Evolutionary conservation across 2,888 invertebrate species (phyloP).

Genomic region (Eupithecia inturbata): DNA sequence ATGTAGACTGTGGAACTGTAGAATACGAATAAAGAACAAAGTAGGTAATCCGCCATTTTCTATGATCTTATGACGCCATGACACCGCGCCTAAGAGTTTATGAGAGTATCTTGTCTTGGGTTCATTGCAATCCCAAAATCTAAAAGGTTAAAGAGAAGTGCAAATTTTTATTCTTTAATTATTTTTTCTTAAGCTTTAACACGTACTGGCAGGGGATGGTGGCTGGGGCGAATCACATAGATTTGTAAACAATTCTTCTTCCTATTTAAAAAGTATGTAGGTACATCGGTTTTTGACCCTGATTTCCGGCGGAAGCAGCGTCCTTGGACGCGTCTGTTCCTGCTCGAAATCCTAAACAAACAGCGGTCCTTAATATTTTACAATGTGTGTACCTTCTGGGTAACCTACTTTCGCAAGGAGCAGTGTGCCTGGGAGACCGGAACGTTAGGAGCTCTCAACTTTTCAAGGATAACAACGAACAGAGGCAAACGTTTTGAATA

Average conservation of each 20-base stretch:
- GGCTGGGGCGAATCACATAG: too few species aligned
- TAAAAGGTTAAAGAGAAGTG: neutral
- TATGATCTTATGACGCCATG: neutral
- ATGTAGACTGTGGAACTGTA: neutral
- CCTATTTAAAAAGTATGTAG: neutral
- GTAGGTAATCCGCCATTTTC: neutral
- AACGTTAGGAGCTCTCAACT: neutral
- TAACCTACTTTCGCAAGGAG: conserved; percentile 22
- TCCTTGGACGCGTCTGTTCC: conserved; percentile 12
- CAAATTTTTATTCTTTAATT: too few species aligned
- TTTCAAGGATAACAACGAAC: neutral
- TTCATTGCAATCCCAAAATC: neutral
- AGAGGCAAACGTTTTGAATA: neutral
- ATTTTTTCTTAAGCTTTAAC: too few species aligned
- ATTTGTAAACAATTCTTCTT: neutral
- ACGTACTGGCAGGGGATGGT: too few species aligned
- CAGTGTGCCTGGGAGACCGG: neutral
- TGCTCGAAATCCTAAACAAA: conserved; percentile 28
- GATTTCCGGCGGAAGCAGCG: conserved; percentile 15
- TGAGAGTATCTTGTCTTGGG: neutral
- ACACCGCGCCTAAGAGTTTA: too few species aligned
- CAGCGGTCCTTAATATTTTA: conserved; percentile 25
- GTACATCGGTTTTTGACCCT: conserved; percentile 16
- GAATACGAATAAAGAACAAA: neutral
- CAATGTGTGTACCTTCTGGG: conserved; percentile 11